A percentile compares a stretch with the other conserved stretches of the same genome.
phyloP scores from a whole-genome alignment of 2,888 invertebrate genomes.

The Leucoma salicis region DNA sequence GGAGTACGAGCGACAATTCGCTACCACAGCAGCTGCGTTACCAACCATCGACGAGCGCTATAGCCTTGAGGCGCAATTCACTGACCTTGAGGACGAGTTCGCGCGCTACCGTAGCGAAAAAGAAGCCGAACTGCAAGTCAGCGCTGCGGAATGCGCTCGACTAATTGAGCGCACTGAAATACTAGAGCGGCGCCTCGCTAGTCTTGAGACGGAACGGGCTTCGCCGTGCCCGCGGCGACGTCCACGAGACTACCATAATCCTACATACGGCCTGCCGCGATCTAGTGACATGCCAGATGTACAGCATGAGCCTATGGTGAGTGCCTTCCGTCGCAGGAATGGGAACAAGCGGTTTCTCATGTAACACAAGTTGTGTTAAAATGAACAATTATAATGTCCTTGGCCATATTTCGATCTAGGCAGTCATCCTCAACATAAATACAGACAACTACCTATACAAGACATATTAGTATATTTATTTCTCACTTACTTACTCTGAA shows the following conservation, averaged over 20 bases:
- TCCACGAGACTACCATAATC: conserved; percentile 9
- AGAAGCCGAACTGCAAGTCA: conserved; percentile 29
- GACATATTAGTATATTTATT: too few species aligned
- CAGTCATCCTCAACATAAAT: too few species aligned
- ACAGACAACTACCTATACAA: too few species aligned
- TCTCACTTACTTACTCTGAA: too few species aligned
- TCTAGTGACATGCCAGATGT: background rate
- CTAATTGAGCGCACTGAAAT: conserved; percentile 16
- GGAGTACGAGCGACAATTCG: conserved; percentile 91
- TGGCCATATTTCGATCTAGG: too few species aligned
- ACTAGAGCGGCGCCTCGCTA: conserved; percentile 60
- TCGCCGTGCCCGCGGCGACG: conserved; percentile 18
- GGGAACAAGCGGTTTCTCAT: conserved; percentile 14
- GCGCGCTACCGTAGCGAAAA: conserved; percentile 25
- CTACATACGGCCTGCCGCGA: conserved; percentile 2
- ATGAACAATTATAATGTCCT: too few species aligned
- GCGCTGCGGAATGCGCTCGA: conserved; percentile 70
- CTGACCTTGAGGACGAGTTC: conserved; percentile 37
- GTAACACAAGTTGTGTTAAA: conserved; percentile 3
- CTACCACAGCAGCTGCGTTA: conserved; percentile 56
- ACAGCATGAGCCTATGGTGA: background rate
- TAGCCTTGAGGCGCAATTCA: conserved; percentile 79
- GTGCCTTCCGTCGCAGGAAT: background rate
- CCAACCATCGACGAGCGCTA: conserved; percentile 88
- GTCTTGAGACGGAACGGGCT: conserved; percentile 75